Evolutionary conservation across 2,888 invertebrate genomes (phyloP), one percentile per base, ranked within the genome.

Genomic region (Tetropium fuscum): DNA sequence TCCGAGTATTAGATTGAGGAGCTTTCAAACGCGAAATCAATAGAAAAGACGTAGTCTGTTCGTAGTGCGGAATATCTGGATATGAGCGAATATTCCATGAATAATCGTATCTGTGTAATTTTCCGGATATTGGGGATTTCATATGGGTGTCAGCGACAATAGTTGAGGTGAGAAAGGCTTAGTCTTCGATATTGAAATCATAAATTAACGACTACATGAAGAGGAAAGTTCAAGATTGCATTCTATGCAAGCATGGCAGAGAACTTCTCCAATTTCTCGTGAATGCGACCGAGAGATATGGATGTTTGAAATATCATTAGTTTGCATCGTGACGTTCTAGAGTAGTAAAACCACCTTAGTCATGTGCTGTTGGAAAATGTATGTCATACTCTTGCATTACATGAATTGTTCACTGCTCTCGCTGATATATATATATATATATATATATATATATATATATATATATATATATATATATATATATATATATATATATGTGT

Each of bases 91-190:
- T 45, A 48, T 48, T 48, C 32, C 48, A 2, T 13, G 20, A 48
- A 48, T 20, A 20, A 34, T 48, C 34, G 48, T 13, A 36, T 48
- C 48, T 48, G 48, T 20, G 34, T 48, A 32, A 48, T 48, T 48
- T 36, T 32, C 16, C 10, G 13, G 27, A 18, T n/a, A 16, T 27
- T 8, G 11, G 8, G 22, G 34, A 16, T 41, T 11, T 20, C 41
- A 20, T 22, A 41, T 22, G 41, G 22, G 22, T 19, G 41, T 22
- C 41, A 41, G 18, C 20, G 41, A 22, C 41, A 19, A 22, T 6
- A 2, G 15, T 30, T 10, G 48, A 48, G 48, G 48, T 20, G 32
- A 34, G 19, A 10, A 22, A 22, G 19, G 34, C 34, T 19, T 48
- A 30, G 48, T 32, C 34, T 19, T 20, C 11, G 48, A 48, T 48